Evolutionary conservation across 2,113 vertebrate species (phyloP), one percentile per base, ranked within the genome.

Genomic region (Orycteropus afer): DNA sequence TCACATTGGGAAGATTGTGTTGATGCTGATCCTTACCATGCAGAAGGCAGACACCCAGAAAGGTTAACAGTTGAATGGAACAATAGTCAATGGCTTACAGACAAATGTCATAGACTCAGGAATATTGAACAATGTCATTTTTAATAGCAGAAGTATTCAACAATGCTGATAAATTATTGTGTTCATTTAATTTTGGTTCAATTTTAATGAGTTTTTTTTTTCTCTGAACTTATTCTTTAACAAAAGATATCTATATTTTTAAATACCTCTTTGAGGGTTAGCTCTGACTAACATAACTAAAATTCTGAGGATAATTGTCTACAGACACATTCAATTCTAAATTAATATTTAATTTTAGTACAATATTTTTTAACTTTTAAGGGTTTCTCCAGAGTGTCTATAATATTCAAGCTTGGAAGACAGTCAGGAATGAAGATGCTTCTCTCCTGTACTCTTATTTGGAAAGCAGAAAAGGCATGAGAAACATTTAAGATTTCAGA

Each of bases 401-500:
- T 40, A 80, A 61, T 53, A 84, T 45, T 77, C 4, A 23, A 1
- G 67, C 18, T 49, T 90, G 47, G 40, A 37, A 81, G 14, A 65
- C 9, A 7, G 65, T 27, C 23, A 87, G 29, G 51, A 91, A 71
- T 71, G 65, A 89, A 94, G 63, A n/a, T 74, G 1, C 32, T 53
- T 88, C 57, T 91, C 71, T 86, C 6, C 45, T 42, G 22, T 25
- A 94, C 22, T 88, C 78, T 85, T 95, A 55, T 93, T 86, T 49
- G 32, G n/a, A 85, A 95, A 87, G 45, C 77, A 53, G 7, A 93
- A 23, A 87, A 37, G 65, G 7, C 55, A 80, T 25, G 40, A 88
- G 59, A 80, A 61, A 42, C 78, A 93, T 85, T 90, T 95, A 89
- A 93, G 85, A 93, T 77, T 92, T 53, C 40, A 85, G 57, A 96